A percentile compares a stretch with the other conserved stretches of the same genome.
phyloP scores from a whole-genome alignment of 2,797 vertebrate species.

The Poecile montanus region DNA sequence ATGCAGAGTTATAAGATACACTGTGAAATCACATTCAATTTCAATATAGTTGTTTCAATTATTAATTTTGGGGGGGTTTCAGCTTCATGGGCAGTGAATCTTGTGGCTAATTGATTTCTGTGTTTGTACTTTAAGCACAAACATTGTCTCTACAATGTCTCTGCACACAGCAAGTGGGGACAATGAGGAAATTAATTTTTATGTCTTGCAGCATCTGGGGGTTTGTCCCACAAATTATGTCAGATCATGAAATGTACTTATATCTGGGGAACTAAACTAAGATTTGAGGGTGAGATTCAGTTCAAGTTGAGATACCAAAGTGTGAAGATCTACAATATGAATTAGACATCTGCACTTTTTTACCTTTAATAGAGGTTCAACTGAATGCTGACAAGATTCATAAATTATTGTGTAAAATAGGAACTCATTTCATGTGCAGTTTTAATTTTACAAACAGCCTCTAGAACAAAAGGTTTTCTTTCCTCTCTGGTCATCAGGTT shows the following conservation, averaged over 20 bases:
- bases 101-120: not conserved
- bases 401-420: not conserved
- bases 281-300: not conserved
- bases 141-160: no score
- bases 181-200: not conserved
- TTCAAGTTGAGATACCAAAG: not conserved
- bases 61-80: not conserved
- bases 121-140: not conserved
- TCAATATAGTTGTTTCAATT: not conserved
- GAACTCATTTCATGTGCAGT: not conserved
- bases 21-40: not conserved
- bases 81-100: not conserved
- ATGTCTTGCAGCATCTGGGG: not conserved
- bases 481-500: not conserved
- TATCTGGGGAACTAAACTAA: not conserved
- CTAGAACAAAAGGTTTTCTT: not conserved
- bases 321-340: not conserved
- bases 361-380: not conserved
- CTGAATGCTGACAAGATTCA: not conserved
- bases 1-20: not conserved
- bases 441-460: not conserved
- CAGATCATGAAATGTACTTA: not conserved
- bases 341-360: not conserved
- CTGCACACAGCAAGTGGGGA: not conserved
- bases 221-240: not conserved